Percentiles rank a stretch among this genome's conserved stretches.
These are phyloP conservation scores for Pyrochroa serraticornis DNA, from an alignment of 2,888 invertebrate species.

Conservation along the genomic window DNA sequence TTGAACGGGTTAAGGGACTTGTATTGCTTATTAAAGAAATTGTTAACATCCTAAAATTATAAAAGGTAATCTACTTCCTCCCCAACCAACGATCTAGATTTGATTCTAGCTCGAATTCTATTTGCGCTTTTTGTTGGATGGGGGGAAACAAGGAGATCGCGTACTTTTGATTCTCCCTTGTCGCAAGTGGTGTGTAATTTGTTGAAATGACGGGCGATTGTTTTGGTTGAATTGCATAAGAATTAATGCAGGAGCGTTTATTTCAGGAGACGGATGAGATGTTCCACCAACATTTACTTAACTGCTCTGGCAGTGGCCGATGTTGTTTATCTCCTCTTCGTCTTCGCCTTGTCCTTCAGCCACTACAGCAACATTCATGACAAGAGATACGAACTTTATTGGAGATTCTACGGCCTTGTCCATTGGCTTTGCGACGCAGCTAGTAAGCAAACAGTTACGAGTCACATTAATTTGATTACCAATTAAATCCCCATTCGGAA, in stretches of 20 bases:
- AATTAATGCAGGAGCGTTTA: constrained; percentile 4
- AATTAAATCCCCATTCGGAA: background rate
- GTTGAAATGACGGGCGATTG: too few relatives aligned
- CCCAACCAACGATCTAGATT: too few relatives aligned
- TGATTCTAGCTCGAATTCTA: background rate
- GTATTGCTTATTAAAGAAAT: too few relatives aligned
- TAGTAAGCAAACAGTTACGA: constrained; percentile 59
- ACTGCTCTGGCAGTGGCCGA: constrained; percentile 76
- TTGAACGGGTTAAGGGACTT: too few relatives aligned
- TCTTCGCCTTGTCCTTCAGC: constrained; percentile 66
- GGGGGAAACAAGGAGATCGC: background rate
- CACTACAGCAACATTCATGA: constrained; percentile 65
- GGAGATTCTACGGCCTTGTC: constrained; percentile 65
- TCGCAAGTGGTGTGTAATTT: too few relatives aligned
- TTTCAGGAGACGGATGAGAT: constrained; percentile 70
- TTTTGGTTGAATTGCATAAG: background rate
- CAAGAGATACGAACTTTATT: constrained; percentile 62
- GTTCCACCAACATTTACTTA: constrained; percentile 77
- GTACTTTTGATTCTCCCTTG: too few relatives aligned
- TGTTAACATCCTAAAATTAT: background rate
- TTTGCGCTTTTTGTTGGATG: background rate
- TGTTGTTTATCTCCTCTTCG: constrained; percentile 70
- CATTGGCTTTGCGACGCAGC: constrained; percentile 72
- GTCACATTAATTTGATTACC: background rate
- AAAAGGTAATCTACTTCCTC: too few relatives aligned